These are phyloP conservation scores for Hartigia nigra DNA, from an alignment of 2,888 invertebrate genomes.

Conservation along the genomic window DNA sequence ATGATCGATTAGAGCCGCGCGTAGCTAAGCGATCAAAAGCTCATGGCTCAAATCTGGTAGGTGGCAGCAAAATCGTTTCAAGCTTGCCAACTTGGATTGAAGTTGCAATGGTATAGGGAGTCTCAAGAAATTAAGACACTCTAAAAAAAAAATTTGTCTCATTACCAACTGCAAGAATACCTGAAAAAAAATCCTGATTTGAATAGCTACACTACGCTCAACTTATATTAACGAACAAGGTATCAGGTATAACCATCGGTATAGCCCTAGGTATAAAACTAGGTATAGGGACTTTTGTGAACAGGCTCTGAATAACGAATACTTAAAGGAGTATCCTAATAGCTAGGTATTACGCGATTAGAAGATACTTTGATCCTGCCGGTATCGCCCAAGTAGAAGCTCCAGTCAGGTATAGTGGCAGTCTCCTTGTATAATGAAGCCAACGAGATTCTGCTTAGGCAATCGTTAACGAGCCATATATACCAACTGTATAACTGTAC, in stretches of 20 bases:
- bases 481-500: not conserved
- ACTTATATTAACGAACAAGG: not conserved
- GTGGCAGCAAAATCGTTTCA: not conserved
- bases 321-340: slow-evolving; percentile 29
- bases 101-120: not conserved
- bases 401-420: not conserved
- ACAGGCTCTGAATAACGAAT: slow-evolving; percentile 20
- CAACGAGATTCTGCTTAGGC: slow-evolving; percentile 9
- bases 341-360: slow-evolving; percentile 42
- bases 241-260: not conserved
- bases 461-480: not conserved
- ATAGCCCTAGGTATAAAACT: not conserved
- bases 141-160: not conserved
- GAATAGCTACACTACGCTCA: not conserved
- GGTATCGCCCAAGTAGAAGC: not conserved
- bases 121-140: not conserved
- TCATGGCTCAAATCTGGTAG: slow-evolving; percentile 3
- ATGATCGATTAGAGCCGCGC: slow-evolving; percentile 9
- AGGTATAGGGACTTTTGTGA: slow-evolving; percentile 16
- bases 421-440: not conserved
- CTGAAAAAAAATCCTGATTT: not conserved
- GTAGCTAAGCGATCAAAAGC: slow-evolving; percentile 2
- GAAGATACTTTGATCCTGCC: slow-evolving; percentile 31
- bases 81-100: not conserved
- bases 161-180: not conserved